Percentiles rank a stretch among this genome's conserved stretches.
Evolutionary conservation across 2,113 vertebrate genomes (phyloP).

Genomic region (Xenopus laevis): DNA sequence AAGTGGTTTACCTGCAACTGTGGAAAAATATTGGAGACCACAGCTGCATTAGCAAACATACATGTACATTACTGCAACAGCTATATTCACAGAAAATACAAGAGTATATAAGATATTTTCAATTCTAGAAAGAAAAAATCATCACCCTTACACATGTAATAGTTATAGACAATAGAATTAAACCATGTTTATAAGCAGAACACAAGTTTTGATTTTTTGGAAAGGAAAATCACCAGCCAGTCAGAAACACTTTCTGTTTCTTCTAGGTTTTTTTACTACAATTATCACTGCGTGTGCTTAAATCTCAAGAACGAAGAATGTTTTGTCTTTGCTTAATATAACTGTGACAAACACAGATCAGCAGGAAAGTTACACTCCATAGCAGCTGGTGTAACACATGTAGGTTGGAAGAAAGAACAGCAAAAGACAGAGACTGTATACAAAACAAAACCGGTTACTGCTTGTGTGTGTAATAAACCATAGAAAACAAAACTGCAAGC

Average conservation of each 20-base stretch:
- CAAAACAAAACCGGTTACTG: constrained; percentile 33
- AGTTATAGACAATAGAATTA: no score
- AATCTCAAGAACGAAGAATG: constrained; percentile 38
- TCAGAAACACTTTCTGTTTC: constrained; percentile 25
- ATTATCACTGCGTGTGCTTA: constrained; percentile 40
- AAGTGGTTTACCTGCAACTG: not conserved
- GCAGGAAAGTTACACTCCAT: constrained; percentile 37
- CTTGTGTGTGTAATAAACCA: constrained; percentile 27
- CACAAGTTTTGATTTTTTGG: constrained; percentile 5
- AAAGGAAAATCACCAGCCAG: constrained; percentile 25
- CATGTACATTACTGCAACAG: not conserved
- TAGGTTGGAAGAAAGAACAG: constrained; percentile 35
- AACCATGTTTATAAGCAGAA: no score
- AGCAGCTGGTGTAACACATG: constrained; percentile 41
- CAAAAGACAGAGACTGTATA: constrained; percentile 33
- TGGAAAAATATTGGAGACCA: not conserved
- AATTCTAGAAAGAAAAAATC: not conserved
- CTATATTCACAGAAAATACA: constrained; percentile 3
- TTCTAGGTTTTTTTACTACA: constrained; percentile 24
- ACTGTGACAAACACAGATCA: constrained; percentile 44
- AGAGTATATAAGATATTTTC: not conserved
- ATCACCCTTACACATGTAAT: no score
- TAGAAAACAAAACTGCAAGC: constrained; percentile 30
- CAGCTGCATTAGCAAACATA: no score
- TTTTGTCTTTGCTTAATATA: constrained; percentile 45